phyloP scores from a whole-genome alignment of 2,888 invertebrate genomes.

The Trichopria drosophilae region DNA sequence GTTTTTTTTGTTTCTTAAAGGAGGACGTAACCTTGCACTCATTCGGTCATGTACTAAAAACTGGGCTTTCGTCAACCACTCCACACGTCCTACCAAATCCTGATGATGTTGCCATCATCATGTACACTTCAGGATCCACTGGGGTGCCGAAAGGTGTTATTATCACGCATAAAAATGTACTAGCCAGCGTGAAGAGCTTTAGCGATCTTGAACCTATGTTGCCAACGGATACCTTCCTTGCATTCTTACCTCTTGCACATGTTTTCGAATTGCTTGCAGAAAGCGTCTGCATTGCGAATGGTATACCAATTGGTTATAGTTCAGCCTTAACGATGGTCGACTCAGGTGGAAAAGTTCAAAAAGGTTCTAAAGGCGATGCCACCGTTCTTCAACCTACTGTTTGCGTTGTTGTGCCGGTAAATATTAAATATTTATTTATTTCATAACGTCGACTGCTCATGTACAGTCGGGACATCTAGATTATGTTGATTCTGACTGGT shows the following conservation, averaged over 20 bases:
- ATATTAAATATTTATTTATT: no score
- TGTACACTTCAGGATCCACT: constrained; percentile 99
- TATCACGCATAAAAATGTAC: constrained; percentile 79
- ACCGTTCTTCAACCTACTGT: constrained; percentile 88
- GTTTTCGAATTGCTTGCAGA: constrained; percentile 95
- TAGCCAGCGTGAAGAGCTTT: constrained; percentile 79
- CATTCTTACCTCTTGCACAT: constrained; percentile 95
- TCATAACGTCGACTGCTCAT: no score
- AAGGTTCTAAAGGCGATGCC: constrained; percentile 93
- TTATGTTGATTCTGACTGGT: no score
- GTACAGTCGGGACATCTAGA: no score
- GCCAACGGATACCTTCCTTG: constrained; percentile 83
- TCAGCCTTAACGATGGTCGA: constrained; percentile 92
- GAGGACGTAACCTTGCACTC: constrained; percentile 72
- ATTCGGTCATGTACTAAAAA: constrained; percentile 71
- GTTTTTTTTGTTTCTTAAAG: constrained; percentile 35
- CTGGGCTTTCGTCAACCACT: constrained; percentile 58
- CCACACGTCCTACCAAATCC: constrained; percentile 64
- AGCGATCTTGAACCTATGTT: constrained; percentile 75
- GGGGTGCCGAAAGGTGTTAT: constrained; percentile 92
- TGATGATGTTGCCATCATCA: constrained; percentile 89
- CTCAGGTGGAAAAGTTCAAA: constrained; percentile 92
- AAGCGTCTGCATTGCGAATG: constrained; percentile 79
- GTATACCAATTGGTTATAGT: constrained; percentile 94
- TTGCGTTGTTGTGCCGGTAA: constrained; percentile 94